These are phyloP conservation scores for Penaeus monodon DNA, from an alignment of 2,888 invertebrate species.

Conservation along the genomic window DNA sequence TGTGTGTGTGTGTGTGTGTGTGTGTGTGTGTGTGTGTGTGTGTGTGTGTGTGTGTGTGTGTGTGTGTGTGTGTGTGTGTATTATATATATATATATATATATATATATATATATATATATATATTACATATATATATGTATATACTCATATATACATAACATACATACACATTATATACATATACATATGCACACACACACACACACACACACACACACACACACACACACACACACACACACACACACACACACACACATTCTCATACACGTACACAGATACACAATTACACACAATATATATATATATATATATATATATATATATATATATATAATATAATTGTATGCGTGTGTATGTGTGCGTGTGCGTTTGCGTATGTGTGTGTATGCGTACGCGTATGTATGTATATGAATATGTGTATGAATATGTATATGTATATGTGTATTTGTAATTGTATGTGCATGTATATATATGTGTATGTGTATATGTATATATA, in stretches of 20 bases:
- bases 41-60: too few relatives aligned
- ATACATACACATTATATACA: neutral
- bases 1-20: too few relatives aligned
- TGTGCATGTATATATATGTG: neutral
- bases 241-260: neutral
- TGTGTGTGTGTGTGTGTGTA: too few relatives aligned
- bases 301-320: too few relatives aligned
- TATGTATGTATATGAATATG: neutral
- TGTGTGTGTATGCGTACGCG: too few relatives aligned
- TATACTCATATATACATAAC: neutral
- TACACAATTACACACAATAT: neutral
- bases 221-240: neutral
- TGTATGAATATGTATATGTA: neutral
- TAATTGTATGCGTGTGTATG: too few relatives aligned
- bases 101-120: slow-evolving; percentile 25
- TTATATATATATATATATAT: neutral
- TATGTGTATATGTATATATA: neutral
- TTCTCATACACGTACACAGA: neutral
- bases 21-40: too few relatives aligned
- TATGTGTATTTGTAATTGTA: neutral
- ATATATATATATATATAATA: too few relatives aligned
- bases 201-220: neutral
- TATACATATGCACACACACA: neutral
- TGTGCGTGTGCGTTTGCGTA: too few relatives aligned
- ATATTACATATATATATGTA: neutral